These are phyloP conservation scores for Oreochromis tanganicae DNA, from an alignment of 2,113 vertebrate species.

Conservation along the genomic window DNA sequence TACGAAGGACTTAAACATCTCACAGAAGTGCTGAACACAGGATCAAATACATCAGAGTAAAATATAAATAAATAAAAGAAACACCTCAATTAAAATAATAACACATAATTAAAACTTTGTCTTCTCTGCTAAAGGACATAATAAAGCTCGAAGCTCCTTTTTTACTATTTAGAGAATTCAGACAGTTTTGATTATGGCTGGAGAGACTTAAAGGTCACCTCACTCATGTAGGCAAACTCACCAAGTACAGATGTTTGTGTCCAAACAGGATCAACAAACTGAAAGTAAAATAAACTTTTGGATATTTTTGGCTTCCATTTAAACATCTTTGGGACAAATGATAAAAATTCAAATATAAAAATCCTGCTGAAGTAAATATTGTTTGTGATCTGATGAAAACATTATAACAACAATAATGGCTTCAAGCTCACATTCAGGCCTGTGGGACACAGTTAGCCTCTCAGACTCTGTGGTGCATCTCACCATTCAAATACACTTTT, in stretches of 20 bases:
- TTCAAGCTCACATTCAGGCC: neutral
- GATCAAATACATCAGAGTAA: neutral
- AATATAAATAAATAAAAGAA: neutral
- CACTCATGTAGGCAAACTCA: fast-evolving
- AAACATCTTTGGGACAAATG: neutral
- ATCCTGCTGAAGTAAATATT: neutral
- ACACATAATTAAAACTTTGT: fast-evolving
- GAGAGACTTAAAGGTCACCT: neutral
- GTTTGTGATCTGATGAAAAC: neutral
- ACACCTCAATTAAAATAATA: fast-evolving
- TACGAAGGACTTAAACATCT: fast-evolving
- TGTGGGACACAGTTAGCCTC: neutral
- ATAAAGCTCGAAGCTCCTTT: neutral
- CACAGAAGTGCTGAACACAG: neutral
- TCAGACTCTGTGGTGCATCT: neutral
- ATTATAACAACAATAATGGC: neutral
- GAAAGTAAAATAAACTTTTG: fast-evolving
- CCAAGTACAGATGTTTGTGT: neutral
- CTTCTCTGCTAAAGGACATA: neutral
- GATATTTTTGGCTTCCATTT: neutral
- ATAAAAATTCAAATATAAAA: neutral
- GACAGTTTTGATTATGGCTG: fast-evolving
- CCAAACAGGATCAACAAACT: neutral
- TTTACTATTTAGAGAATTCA: fast-evolving
- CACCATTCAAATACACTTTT: neutral